Conservation (phyloP, 2,797 vertebrate species). For the Epinephelus awoara region DNA sequence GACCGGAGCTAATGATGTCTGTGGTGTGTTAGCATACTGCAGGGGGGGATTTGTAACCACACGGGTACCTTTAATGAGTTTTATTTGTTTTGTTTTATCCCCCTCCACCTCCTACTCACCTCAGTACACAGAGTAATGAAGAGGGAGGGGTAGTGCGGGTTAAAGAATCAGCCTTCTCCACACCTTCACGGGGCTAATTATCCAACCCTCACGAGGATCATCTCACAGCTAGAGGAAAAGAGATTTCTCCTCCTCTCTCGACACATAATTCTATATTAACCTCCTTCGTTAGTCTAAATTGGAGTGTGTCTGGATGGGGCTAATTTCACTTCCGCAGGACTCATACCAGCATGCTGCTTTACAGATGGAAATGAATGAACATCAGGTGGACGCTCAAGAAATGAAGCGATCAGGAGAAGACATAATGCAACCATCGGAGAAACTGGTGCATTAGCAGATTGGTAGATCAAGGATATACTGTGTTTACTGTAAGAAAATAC, state of each 20-base stretch:
- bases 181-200: slow-evolving; percentile 79
- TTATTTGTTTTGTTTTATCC: slow-evolving; percentile 82
- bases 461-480: not conserved
- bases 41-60: slow-evolving; percentile 66
- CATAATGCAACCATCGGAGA: not conserved
- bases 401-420: not conserved
- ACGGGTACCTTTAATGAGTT: slow-evolving; percentile 77
- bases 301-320: slow-evolving; percentile 3
- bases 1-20: slow-evolving; percentile 76
- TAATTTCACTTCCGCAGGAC: slow-evolving; percentile 3
- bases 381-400: not conserved
- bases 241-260: slow-evolving; percentile 42
- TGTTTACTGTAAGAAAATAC: not conserved
- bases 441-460: not conserved
- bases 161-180: slow-evolving; percentile 50
- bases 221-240: slow-evolving; percentile 51
- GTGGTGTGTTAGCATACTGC: slow-evolving; percentile 46
- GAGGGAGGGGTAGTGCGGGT: slow-evolving; percentile 55
- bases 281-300: slow-evolving; percentile 47
- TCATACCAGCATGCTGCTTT: not conserved
- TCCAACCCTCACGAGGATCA: slow-evolving; percentile 63
- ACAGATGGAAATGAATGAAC: not conserved
- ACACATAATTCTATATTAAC: slow-evolving; percentile 58
- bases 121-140: slow-evolving; percentile 60
- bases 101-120: slow-evolving; percentile 71